Conservation (phyloP, 2,888 invertebrate species). For the Patella ulyssiponensis region DNA sequence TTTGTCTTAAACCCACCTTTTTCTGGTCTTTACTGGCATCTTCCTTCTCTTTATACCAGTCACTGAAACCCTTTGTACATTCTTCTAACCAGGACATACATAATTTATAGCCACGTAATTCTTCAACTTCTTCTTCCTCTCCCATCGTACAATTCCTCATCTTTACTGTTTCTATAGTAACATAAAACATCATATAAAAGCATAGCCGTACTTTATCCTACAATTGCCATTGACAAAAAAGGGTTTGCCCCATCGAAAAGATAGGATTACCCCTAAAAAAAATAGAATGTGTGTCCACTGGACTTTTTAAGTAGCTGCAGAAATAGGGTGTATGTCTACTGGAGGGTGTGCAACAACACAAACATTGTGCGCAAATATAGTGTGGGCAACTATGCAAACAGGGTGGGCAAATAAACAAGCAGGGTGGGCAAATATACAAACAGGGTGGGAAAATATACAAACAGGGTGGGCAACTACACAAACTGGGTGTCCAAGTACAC, state of each 20-base stretch:
- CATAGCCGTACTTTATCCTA: too few species aligned
- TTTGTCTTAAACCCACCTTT: conserved; percentile 49
- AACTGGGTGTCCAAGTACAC: background rate
- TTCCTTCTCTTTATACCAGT: conserved; percentile 59
- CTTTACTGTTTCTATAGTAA: conserved; percentile 63
- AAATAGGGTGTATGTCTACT: too few species aligned
- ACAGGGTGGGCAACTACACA: background rate
- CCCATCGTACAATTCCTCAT: conserved; percentile 62
- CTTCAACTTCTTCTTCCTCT: conserved; percentile 58
- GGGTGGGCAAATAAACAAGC: background rate
- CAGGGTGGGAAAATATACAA: background rate
- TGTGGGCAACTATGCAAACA: background rate
- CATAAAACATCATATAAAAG: too few species aligned
- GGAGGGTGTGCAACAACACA: too few species aligned
- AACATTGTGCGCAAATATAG: too few species aligned
- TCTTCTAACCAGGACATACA: conserved; percentile 67
- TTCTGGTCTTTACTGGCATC: conserved; percentile 58
- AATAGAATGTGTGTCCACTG: too few species aligned
- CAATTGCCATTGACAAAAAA: too few species aligned
- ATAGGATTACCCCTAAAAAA: too few species aligned
- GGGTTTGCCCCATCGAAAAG: too few species aligned
- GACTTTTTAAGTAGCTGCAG: too few species aligned
- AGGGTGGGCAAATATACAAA: background rate
- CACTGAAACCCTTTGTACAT: conserved; percentile 57
- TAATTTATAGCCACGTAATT: conserved; percentile 62